These are phyloP conservation scores for Mythimna loreyi DNA, from an alignment of 2,888 invertebrate genomes.

Conservation along the genomic window DNA sequence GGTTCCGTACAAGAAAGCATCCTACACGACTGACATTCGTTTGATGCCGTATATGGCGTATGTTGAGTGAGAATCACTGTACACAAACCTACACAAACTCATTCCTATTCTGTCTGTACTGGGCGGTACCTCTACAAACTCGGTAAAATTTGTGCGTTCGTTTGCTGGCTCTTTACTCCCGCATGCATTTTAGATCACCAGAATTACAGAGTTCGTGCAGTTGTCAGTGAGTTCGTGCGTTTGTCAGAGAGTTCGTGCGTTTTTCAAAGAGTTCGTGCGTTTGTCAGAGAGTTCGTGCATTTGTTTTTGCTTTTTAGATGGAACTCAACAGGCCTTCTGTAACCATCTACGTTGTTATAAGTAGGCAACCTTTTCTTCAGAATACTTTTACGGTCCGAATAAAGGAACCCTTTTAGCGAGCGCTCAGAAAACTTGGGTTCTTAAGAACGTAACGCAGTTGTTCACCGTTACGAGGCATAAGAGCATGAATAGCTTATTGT, in stretches of 20 bases:
- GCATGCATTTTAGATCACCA: neutral
- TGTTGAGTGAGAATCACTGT: neutral
- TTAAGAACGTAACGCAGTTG: conserved; percentile 33
- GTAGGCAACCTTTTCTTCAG: conserved; percentile 17
- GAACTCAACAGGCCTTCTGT: neutral
- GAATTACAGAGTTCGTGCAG: too few species aligned
- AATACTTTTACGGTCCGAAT: conserved; percentile 29
- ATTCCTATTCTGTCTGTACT: neutral
- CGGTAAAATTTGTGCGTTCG: neutral
- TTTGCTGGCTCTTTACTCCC: neutral
- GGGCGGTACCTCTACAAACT: too few species aligned
- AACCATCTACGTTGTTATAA: neutral
- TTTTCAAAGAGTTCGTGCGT: neutral
- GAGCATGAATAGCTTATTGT: conserved; percentile 20
- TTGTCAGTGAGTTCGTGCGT: neutral
- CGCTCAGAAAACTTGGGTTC: conserved; percentile 12
- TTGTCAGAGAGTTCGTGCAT: neutral
- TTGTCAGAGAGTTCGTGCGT: neutral
- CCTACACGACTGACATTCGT: neutral
- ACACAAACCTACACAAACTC: neutral
- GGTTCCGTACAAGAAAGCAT: neutral
- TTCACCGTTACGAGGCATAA: conserved; percentile 19
- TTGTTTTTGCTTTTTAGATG: neutral
- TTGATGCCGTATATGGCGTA: neutral
- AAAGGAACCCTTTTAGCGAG: conserved; percentile 41